Conservation (phyloP, 2,888 invertebrate species). For the Plemyria rubiginata region DNA sequence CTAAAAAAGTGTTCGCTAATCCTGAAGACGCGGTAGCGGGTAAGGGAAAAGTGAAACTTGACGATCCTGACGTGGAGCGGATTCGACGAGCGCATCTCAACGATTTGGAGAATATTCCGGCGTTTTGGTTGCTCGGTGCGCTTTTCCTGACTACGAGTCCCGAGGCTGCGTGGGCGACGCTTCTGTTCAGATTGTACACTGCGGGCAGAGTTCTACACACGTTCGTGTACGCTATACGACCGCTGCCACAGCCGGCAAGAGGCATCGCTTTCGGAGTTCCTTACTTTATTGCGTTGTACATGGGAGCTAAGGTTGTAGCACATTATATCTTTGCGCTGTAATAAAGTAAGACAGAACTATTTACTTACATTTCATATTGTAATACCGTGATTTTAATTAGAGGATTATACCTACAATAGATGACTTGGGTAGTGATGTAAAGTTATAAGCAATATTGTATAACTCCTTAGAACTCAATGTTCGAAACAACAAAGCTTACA, state of each 20-base stretch:
- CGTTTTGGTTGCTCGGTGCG: slow-evolving; percentile 84
- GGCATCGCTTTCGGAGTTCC: slow-evolving; percentile 61
- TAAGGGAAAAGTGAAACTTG: slow-evolving; percentile 60
- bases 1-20: slow-evolving; percentile 62
- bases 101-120: slow-evolving; percentile 89
- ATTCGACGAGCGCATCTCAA: slow-evolving; percentile 86
- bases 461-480: no score
- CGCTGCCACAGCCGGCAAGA: slow-evolving; percentile 84
- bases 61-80: slow-evolving; percentile 71
- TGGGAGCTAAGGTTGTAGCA: slow-evolving; percentile 61
- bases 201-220: slow-evolving; percentile 85
- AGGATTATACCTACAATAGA: no score
- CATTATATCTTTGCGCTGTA: slow-evolving; percentile 53
- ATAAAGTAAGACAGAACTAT: slow-evolving; percentile 1
- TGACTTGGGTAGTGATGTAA: no score
- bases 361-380: background rate
- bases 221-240: slow-evolving; percentile 86
- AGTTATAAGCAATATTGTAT: no score
- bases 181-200: slow-evolving; percentile 75
- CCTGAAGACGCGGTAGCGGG: slow-evolving; percentile 58
- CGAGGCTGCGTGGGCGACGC: slow-evolving; percentile 51
- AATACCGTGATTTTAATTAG: background rate
- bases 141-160: slow-evolving; percentile 86
- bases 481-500: no score
- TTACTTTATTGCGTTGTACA: slow-evolving; percentile 59